A percentile compares a stretch with the other conserved stretches of the same genome.
phyloP scores from a whole-genome alignment of 2,113 vertebrate species.

The Perca fluviatilis region DNA sequence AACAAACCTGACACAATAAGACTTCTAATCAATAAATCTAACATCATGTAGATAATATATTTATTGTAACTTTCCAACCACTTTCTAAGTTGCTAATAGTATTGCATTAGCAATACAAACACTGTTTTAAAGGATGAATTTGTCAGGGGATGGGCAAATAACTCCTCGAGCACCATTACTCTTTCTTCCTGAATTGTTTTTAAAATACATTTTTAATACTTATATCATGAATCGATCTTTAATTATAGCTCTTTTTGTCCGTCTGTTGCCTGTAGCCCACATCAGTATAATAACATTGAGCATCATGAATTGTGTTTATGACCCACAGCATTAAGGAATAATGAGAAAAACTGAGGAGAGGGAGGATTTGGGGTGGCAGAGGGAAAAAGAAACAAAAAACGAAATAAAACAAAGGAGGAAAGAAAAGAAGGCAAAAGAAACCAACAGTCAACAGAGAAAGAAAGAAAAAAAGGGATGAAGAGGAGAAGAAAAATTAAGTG shows the following conservation, averaged over 20 bases:
- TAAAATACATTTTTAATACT: not conserved
- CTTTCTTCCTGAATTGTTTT: not conserved
- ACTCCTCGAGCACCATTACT: not conserved
- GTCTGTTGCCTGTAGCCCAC: constrained; percentile 11
- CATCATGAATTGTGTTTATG: constrained; percentile 54
- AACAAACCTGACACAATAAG: not conserved
- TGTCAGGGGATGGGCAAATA: not conserved
- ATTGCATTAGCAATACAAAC: not conserved
- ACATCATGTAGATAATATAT: constrained; percentile 1
- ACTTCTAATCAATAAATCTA: not conserved
- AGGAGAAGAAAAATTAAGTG: not conserved
- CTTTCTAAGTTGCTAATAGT: not conserved
- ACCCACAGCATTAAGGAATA: constrained; percentile 28
- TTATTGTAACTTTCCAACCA: not conserved
- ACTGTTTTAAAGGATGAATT: not conserved
- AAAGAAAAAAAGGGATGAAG: constrained; percentile 7
- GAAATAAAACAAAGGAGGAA: not conserved
- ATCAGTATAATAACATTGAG: constrained; percentile 47
- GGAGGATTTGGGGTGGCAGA: not conserved
- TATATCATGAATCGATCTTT: constrained; percentile 57
- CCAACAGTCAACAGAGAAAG: not conserved
- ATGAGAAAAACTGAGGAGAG: constrained; percentile 1
- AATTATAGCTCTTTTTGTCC: constrained; percentile 53
- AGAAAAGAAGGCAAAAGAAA: not conserved
- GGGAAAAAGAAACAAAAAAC: not conserved